Evolutionary conservation across 2,888 invertebrate species (phyloP).

Genomic region (Drosophila hawaiiensis): DNA sequence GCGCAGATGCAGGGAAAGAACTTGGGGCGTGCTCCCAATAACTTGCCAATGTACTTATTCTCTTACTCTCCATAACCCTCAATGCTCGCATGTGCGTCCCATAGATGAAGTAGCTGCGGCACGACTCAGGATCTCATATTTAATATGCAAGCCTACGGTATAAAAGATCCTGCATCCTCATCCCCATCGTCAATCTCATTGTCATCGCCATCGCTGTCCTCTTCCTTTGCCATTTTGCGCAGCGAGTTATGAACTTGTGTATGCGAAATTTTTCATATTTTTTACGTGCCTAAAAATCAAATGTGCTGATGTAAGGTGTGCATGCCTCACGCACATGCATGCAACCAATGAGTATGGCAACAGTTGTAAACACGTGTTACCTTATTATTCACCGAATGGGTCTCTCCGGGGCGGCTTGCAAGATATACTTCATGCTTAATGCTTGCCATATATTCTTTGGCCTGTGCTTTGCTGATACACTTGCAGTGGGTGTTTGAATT

Average conservation of each 20-base stretch:
- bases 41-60: slow-evolving; percentile 55
- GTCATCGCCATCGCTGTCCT: slow-evolving; percentile 5
- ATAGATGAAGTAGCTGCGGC: slow-evolving; percentile 49
- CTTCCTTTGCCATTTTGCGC: slow-evolving; percentile 42
- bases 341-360: slow-evolving; percentile 33
- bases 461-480: background rate
- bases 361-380: slow-evolving; percentile 59
- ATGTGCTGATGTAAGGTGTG: slow-evolving; percentile 44
- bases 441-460: slow-evolving; percentile 4
- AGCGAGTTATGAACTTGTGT: slow-evolving; percentile 68
- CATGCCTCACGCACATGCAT: background rate
- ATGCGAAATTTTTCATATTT: slow-evolving; percentile 74
- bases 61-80: background rate
- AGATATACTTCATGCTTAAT: slow-evolving; percentile 10
- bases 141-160: slow-evolving; percentile 74
- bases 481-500: background rate
- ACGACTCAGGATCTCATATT: slow-evolving; percentile 52
- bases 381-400: slow-evolving; percentile 40
- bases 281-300: slow-evolving; percentile 72
- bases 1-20: background rate
- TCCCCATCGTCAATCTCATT: background rate
- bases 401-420: slow-evolving; percentile 8
- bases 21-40: slow-evolving; percentile 35
- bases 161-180: slow-evolving; percentile 12
- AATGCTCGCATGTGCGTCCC: slow-evolving; percentile 11